Conservation (phyloP, 1,140 invertebrate genomes). For the Matsumurasca onukii region DNA sequence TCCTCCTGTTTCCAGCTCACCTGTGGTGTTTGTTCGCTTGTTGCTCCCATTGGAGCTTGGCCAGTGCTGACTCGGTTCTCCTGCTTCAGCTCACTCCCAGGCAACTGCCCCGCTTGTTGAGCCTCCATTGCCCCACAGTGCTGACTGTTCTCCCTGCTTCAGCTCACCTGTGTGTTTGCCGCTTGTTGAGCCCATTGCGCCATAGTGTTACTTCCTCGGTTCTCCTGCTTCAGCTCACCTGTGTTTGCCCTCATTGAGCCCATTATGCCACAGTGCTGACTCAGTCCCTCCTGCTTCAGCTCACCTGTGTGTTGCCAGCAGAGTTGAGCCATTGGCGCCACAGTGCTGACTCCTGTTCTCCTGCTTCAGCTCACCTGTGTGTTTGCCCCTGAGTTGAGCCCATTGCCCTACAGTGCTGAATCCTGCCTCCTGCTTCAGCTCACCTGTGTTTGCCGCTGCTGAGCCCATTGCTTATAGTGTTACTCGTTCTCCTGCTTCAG, state of each 20-base stretch:
- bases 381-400: slow-evolving; percentile 70
- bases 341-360: too few relatives aligned
- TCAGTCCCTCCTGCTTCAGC: too few relatives aligned
- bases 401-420: too few relatives aligned
- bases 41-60: slow-evolving; percentile 67
- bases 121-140: slow-evolving; percentile 69
- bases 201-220: slow-evolving; percentile 62
- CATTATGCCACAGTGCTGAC: slow-evolving; percentile 61
- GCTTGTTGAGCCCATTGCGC: slow-evolving; percentile 66
- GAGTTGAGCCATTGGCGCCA: too few relatives aligned
- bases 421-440: background rate
- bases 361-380: slow-evolving; percentile 59
- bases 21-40: slow-evolving; percentile 72
- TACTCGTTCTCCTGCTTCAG: slow-evolving; percentile 49
- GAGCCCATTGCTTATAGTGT: slow-evolving; percentile 62
- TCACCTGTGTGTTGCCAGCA: too few relatives aligned
- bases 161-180: slow-evolving; percentile 70
- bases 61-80: slow-evolving; percentile 61
- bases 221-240: slow-evolving; percentile 62
- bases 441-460: slow-evolving; percentile 74
- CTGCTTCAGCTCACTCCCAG: slow-evolving; percentile 57
- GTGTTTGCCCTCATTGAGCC: slow-evolving; percentile 70
- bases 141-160: too few relatives aligned
- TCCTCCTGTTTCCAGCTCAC: slow-evolving; percentile 50
- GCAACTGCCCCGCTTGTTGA: slow-evolving; percentile 68